These are phyloP conservation scores for Pyrrhosoma nymphula DNA, from an alignment of 2,888 invertebrate species.

Conservation along the genomic window DNA sequence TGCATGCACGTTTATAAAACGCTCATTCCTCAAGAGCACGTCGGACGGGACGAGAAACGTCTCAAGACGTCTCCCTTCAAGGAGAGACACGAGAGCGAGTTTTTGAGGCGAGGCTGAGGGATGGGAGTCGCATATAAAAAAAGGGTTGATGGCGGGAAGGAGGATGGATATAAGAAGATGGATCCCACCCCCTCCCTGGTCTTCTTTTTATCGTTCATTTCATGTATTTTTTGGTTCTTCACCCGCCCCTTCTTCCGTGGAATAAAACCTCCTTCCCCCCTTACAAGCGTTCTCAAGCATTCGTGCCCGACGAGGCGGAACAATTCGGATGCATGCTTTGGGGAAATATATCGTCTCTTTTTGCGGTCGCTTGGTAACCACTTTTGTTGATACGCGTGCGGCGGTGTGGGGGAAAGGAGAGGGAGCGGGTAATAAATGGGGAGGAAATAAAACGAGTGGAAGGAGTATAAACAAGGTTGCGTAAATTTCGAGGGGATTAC, in stretches of 20 bases:
- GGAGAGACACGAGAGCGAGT: no score
- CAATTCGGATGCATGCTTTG: not conserved
- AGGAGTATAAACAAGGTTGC: not conserved
- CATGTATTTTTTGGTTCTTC: not conserved
- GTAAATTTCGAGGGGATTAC: not conserved
- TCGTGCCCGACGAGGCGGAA: conserved; percentile 27
- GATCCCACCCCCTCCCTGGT: not conserved
- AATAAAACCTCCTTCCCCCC: not conserved
- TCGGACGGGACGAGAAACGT: not conserved
- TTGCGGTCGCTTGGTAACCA: conserved; percentile 31
- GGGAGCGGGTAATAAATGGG: no score
- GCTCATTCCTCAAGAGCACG: not conserved
- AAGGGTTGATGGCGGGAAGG: not conserved
- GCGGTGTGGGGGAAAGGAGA: not conserved
- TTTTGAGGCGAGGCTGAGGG: not conserved
- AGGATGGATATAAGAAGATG: not conserved
- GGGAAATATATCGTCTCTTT: conserved; percentile 28
- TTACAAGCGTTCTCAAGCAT: not conserved
- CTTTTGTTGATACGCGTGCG: conserved; percentile 12
- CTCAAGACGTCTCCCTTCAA: not conserved
- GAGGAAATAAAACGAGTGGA: no score
- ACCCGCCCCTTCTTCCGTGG: not conserved
- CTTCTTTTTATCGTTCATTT: not conserved
- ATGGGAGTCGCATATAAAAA: not conserved
- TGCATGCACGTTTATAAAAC: not conserved